phyloP scores from a whole-genome alignment of 2,797 vertebrate genomes.

The Gobionotothen gibberifrons region DNA sequence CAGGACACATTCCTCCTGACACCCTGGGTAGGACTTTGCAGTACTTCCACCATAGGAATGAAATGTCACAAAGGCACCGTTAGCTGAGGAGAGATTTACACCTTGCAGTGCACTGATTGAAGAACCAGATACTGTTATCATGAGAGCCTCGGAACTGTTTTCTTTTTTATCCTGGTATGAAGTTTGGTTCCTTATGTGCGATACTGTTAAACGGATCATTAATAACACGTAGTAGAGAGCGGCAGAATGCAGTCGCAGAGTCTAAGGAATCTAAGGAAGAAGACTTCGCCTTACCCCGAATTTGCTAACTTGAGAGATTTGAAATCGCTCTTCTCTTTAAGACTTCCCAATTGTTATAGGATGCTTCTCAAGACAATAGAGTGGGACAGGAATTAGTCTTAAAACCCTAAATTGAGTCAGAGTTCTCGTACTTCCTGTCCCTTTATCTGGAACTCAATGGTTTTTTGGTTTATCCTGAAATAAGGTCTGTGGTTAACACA shows the following conservation, averaged over 20 bases:
- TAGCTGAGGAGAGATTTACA: slow-evolving; percentile 33
- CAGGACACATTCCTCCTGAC: slow-evolving; percentile 49
- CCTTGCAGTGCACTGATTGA: slow-evolving; percentile 3
- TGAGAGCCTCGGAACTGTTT: neutral
- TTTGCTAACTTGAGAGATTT: too few species aligned
- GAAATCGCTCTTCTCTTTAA: too few species aligned
- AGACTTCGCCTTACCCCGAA: too few species aligned
- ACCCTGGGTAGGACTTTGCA: slow-evolving; percentile 13
- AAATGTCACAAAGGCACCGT: slow-evolving; percentile 26
- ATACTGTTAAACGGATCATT: neutral
- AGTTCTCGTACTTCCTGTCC: too few species aligned
- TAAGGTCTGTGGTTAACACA: too few species aligned
- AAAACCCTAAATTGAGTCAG: too few species aligned
- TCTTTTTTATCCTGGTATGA: neutral
- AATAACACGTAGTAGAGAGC: neutral
- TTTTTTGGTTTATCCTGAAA: too few species aligned
- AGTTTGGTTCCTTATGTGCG: neutral
- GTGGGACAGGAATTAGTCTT: too few species aligned
- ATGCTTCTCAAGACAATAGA: too few species aligned
- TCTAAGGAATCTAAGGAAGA: neutral
- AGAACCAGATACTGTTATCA: slow-evolving; percentile 22
- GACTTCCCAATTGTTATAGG: too few species aligned
- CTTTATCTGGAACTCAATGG: too few species aligned
- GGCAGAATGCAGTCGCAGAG: neutral
- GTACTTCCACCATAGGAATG: slow-evolving; percentile 30